Evolutionary conservation across 2,888 invertebrate genomes (phyloP), one percentile per base, ranked within the genome.

Genomic region (Abrostola triplasia): DNA sequence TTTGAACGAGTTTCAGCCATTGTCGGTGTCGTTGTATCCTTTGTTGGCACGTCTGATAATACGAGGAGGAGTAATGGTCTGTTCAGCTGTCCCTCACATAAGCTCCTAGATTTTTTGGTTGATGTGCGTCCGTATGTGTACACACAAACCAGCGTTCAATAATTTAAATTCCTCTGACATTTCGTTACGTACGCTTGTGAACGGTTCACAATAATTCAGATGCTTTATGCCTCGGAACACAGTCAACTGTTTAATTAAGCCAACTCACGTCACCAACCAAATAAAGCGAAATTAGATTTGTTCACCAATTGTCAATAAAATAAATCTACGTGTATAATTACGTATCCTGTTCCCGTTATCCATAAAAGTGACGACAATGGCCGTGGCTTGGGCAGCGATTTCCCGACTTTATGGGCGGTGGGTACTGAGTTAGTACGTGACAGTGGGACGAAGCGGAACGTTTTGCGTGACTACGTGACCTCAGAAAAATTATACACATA

Each of bases 291-390:
- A 81, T 75, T 77, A 81, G 76, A 81, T 80, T 79, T 76, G 82
- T 82, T 67, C 70, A 78, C 73, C 73, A 73, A 79, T 71, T 74
- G 75, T 58, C 65, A 61, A 70, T 82, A 79, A 82, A 82, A 79
- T 82, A 79, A 80, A 83, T 83, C 71, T 80, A 76, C 76, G 76
- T 73, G 67, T 84, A 79, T 83, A 86, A 87, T 86, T 85, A 85
- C 80, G 79, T 81, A 85, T 86, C 82, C 83, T 81, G 81, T 82
- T 75, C 80, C 79, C 80, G 74, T 84, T 84, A 82, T 67, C 80
- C 80, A 84, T 87, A 84, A 85, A 88, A 82, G 82, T 80, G 83
- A 80, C 65, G 79, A 79, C 80, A 82, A 82, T 80, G 73, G 79
- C 70, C 73, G 79, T 79, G 73, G 80, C 77, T 74, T 74, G 79